Base-by-base conservation (phyloP, 2,888 invertebrate genomes). In the Ferrisia virgata region DNA sequence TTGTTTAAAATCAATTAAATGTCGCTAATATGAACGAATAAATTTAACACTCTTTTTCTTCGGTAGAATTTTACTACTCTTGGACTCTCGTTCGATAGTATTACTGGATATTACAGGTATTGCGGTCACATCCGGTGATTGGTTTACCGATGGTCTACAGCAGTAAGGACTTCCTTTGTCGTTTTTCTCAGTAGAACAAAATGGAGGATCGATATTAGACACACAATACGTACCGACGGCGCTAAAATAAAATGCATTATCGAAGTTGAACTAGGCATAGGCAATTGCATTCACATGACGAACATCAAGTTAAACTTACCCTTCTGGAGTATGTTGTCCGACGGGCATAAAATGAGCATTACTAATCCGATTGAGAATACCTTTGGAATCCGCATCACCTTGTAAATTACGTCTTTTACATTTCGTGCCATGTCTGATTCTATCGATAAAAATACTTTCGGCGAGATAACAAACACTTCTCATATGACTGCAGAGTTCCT, bases 401-500 rank as follows among this genome's bases (percentile, higher is more conserved):
- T 82, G 84, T 15, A 94, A 92, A 88, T 94, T 94, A 28, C 94
- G 89, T 85, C 94, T 90, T 0, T 93, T 92, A 88, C 94, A 94
- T 5, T 94, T 94, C 86, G 92, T 92, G 0, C 94, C 94, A 83
- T 87, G 88, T 85, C 89, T 89, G 6, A 90, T 88, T 0, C 87
- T 86, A 33, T 89, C 87, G 0, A 90, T 89, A 88, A 93, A 92
- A 87, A 95, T 88, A 87, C 93, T 94, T 89, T 94, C 93, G 0
- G 94, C 94, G 90, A 94, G 92, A 89, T 93, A 94, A 88, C 94
- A 95, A 86, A 94, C 92, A 5, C 93, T 91, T 93, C 94, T 94
- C 86, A 94, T 93, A 89, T 95, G 94, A 88, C 94, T 94, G 89
- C 94, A 95, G 0, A 95, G 89, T 81, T 94, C 93, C 85, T 92